Conservation (phyloP, 1,140 invertebrate species). For the Cotesia typhae region DNA sequence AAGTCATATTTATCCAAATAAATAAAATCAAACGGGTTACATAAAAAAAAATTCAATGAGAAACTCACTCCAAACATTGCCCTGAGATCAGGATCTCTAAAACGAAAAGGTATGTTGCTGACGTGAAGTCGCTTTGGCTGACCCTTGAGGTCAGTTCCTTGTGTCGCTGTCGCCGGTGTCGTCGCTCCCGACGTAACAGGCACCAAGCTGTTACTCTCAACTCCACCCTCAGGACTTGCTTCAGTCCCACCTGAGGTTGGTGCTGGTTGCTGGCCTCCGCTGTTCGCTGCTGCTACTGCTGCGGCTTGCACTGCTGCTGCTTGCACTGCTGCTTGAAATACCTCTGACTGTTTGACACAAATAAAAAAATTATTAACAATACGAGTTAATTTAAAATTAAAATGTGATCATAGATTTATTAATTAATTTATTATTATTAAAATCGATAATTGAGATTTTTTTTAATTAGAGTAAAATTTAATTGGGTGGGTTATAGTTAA, state of each 20-base stretch:
- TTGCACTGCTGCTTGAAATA: constrained; percentile 60
- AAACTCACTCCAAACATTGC: constrained; percentile 96
- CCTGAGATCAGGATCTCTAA: constrained; percentile 96
- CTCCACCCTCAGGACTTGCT: constrained; percentile 53
- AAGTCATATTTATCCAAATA: too few species aligned
- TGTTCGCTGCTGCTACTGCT: constrained; percentile 57
- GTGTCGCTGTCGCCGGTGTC: constrained; percentile 62
- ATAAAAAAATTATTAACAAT: constrained; percentile 16
- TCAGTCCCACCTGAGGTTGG: constrained; percentile 54
- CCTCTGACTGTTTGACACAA: constrained; percentile 55
- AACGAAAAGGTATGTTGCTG: constrained; percentile 99
- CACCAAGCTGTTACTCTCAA: constrained; percentile 52
- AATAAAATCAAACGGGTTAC: not conserved
- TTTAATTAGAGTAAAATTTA: too few species aligned
- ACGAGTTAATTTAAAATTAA: too few species aligned
- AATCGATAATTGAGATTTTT: too few species aligned
- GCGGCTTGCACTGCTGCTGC: constrained; percentile 61
- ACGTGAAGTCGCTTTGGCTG: constrained; percentile 91
- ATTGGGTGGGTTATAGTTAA: too few species aligned
- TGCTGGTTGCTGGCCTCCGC: constrained; percentile 53
- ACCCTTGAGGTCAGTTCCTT: constrained; percentile 66
- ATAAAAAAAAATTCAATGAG: not conserved
- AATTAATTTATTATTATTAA: too few species aligned
- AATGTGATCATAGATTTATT: too few species aligned
- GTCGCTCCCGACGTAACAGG: constrained; percentile 66